Base-by-base conservation (phyloP, 2,797 vertebrate genomes). In the Buceros bicornis region DNA sequence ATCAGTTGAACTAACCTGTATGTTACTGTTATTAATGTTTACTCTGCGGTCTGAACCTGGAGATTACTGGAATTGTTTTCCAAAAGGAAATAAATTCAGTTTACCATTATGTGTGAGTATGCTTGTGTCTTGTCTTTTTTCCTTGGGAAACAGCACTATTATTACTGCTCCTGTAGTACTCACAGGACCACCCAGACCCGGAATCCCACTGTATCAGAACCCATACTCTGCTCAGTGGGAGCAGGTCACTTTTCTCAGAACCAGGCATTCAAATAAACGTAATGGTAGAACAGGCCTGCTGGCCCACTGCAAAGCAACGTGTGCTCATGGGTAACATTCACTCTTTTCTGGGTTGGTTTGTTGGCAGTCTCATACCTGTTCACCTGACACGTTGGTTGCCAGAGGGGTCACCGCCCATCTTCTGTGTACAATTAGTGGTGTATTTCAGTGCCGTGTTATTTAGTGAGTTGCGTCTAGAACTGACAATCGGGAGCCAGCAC, bases 1-100 rank as follows among this genome's bases (percentile, higher is more conserved):
- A 98, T 98, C 98, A 98, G 98, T 98, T 98, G 98, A 98, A 98
- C 98, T 98, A 98, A 99, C 98, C 98, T 99, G 99, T 99, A 99
- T 99, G 99, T 99, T 99, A 99, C 98, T 99, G 99, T 99, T 99
- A 99, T 99, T 99, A 99, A 99, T 99, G 99, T 99, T 99, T 99
- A 99, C 99, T 99, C 99, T 99, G 99, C 98, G 81, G 97, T 99
- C 98, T 98, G 99, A 99, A 99, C 99, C 99, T 99, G 99, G 99
- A 99, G 98, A 99, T 99, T 99, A 99, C 99, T 99, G 99, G 99
- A 99, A 99, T 98, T 98, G 98, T 98, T 98, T 98, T 97, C 98
- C 98, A 98, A 98, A 97, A 98, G 98, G 98, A 98, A 98, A 98
- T 98, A 98, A 99, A 99, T 98, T 98, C 98, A 98, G 98, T 98